Percentiles rank a stretch among this genome's conserved stretches.
phyloP scores from a whole-genome alignment of 2,113 vertebrate species.

The Penelope pileata region DNA sequence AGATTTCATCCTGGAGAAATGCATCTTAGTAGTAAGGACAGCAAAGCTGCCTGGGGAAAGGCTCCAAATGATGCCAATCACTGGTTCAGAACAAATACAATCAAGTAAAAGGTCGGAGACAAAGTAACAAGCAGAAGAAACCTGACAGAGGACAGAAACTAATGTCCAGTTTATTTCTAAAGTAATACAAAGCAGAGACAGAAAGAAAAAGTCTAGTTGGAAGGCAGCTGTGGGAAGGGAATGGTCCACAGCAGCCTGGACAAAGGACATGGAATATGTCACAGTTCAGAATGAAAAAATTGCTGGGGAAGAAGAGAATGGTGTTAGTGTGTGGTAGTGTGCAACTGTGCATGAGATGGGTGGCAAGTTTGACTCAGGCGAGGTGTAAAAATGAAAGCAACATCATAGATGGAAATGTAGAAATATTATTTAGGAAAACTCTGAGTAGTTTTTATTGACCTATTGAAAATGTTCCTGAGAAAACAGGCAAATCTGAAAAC shows the following conservation, averaged over 20 bases:
- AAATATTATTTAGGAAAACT: neutral
- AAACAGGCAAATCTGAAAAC: neutral
- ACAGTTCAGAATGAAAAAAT: neutral
- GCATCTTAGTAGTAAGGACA: neutral
- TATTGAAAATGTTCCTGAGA: neutral
- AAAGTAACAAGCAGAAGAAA: neutral
- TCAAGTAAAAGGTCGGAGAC: neutral
- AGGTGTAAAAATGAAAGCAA: neutral
- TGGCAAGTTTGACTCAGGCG: neutral
- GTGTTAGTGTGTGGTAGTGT: neutral
- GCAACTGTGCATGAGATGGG: neutral
- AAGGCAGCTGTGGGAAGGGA: neutral
- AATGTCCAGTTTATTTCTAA: neutral
- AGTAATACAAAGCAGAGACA: neutral
- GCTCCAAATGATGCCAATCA: neutral
- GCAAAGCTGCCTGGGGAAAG: neutral
- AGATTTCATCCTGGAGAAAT: neutral
- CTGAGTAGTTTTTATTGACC: neutral
- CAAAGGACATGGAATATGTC: neutral
- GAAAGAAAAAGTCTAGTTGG: neutral
- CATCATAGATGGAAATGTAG: neutral
- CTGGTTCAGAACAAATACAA: neutral
- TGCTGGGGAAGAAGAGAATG: neutral
- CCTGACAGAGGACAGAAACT: neutral
- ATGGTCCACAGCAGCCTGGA: neutral